A percentile compares a stretch with the other conserved stretches of the same genome.
Conservation (phyloP, 2,888 invertebrate species). For the Spialia ferax region DNA sequence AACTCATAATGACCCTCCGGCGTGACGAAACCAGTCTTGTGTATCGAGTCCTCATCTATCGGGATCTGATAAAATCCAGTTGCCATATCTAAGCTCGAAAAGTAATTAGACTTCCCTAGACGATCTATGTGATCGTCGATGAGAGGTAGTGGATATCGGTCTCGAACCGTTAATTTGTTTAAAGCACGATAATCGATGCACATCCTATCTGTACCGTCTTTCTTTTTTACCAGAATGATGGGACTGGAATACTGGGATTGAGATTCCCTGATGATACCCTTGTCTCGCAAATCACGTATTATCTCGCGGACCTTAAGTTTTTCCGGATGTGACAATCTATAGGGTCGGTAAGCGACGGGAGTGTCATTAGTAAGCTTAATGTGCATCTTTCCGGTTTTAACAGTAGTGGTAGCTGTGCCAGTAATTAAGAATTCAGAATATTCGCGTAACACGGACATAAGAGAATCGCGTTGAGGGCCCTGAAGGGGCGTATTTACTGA, state of each 20-base stretch:
- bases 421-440: background rate
- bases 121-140: constrained; percentile 41
- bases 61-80: constrained; percentile 51
- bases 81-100: constrained; percentile 49
- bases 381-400: background rate
- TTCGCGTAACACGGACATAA: background rate
- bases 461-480: background rate
- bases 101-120: constrained; percentile 42
- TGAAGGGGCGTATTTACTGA: background rate
- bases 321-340: background rate
- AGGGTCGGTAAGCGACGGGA: background rate
- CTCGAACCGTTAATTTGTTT: constrained; percentile 50
- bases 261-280: constrained; percentile 50
- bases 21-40: constrained; percentile 43
- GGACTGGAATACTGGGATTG: constrained; percentile 52
- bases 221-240: constrained; percentile 44
- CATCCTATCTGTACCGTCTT: constrained; percentile 43
- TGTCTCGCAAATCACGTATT: constrained; percentile 43
- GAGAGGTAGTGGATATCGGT: constrained; percentile 42
- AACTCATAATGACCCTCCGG: constrained; percentile 45
- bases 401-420: background rate
- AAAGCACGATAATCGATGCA: constrained; percentile 50
- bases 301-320: constrained; percentile 45
- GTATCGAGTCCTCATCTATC: constrained; percentile 43
- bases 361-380: background rate